Evolutionary conservation across 2,888 invertebrate species (phyloP).

Genomic region (Mimas tiliae): DNA sequence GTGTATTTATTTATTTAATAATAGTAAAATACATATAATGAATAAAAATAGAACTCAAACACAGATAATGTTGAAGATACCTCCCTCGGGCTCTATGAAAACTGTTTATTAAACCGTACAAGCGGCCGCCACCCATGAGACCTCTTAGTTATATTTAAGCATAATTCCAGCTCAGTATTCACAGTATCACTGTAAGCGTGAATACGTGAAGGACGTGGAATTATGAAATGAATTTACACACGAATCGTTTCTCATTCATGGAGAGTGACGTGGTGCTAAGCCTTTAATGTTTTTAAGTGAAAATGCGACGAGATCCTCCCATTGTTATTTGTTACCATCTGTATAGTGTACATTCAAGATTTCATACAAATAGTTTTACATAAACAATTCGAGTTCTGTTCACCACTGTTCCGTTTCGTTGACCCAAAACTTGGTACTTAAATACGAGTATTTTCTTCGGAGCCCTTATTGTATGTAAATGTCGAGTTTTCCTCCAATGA

Average conservation of each 20-base stretch:
- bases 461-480: constrained; percentile 19
- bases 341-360: not conserved
- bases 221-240: constrained; percentile 50
- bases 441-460: constrained; percentile 15
- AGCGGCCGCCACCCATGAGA: not conserved
- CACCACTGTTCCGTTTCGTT: constrained; percentile 5
- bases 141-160: constrained; percentile 12
- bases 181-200: constrained; percentile 36
- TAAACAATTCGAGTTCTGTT: constrained; percentile 3
- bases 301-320: constrained; percentile 27
- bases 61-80: not conserved
- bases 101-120: constrained; percentile 19
- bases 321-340: constrained; percentile 33
- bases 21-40: not conserved
- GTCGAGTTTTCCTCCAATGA: constrained; percentile 21
- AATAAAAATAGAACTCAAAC: not conserved
- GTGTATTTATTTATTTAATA: too few relatives aligned
- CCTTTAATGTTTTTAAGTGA: constrained; percentile 25
- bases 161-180: not conserved
- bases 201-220: constrained; percentile 47
- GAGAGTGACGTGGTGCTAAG: constrained; percentile 14
- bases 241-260: constrained; percentile 50
- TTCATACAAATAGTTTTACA: constrained; percentile 9
- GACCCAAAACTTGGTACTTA: constrained; percentile 21
- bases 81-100: constrained; percentile 14